Percentiles rank a stretch among this genome's conserved stretches.
Evolutionary conservation across 2,113 vertebrate species (phyloP).

Genomic region (Nerophis lumbriciformis): DNA sequence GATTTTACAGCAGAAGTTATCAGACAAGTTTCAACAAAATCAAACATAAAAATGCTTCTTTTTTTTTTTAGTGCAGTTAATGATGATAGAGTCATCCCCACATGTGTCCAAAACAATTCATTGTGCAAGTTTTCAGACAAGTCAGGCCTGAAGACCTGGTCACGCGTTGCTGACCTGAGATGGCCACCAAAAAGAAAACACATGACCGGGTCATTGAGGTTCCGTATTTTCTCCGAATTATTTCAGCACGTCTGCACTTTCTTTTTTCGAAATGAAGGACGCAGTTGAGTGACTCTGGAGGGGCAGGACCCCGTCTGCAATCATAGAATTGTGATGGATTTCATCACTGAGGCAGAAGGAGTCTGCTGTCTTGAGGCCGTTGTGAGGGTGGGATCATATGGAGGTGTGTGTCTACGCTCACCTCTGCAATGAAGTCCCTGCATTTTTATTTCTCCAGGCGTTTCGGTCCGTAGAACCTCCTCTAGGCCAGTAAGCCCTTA

Average conservation of each 20-base stretch:
- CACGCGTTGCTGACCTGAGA: background rate
- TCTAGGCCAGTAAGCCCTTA: background rate
- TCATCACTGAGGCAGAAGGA: conserved; percentile 10
- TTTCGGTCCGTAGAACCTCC: background rate
- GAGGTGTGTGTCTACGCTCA: background rate
- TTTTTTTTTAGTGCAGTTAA: no score
- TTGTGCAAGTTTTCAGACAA: background rate
- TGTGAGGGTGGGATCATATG: background rate
- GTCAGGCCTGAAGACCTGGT: background rate
- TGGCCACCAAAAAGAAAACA: background rate
- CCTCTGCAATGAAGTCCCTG: background rate
- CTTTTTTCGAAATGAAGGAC: conserved; percentile 1
- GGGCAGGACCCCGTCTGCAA: conserved; percentile 4
- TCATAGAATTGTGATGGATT: conserved; percentile 11
- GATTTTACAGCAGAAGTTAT: background rate
- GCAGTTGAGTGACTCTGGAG: conserved; percentile 6
- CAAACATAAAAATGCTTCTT: background rate
- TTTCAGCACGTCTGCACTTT: background rate
- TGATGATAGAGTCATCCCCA: no score
- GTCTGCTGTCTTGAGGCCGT: conserved; percentile 1
- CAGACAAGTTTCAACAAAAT: background rate
- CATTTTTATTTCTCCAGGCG: background rate
- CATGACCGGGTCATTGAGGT: background rate
- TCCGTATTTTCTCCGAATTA: background rate
- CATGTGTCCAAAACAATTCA: no score